Percentiles rank a stretch among this genome's conserved stretches.
These are phyloP conservation scores for Mastacembelus armatus DNA, from an alignment of 2,797 vertebrate species.

Conservation along the genomic window DNA sequence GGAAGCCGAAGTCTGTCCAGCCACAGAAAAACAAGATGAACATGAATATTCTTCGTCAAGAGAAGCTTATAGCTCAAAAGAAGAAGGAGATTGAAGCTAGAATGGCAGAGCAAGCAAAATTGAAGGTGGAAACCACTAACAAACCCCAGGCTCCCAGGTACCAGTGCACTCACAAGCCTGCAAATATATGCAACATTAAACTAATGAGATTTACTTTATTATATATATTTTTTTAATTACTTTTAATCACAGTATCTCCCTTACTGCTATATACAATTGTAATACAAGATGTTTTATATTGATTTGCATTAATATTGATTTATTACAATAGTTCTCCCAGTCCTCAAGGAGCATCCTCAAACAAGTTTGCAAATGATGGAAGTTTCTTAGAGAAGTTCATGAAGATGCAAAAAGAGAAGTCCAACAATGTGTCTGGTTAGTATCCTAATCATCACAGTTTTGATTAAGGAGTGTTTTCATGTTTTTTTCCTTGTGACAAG, in stretches of 20 bases:
- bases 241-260: neutral
- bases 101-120: conserved; percentile 89
- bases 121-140: conserved; percentile 71
- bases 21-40: conserved; percentile 89
- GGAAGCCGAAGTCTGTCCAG: conserved; percentile 85
- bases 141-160: conserved; percentile 83
- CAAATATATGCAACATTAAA: neutral
- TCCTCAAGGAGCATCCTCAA: conserved; percentile 81
- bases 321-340: conserved; percentile 70
- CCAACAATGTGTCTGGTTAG: conserved; percentile 74
- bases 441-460: conserved; percentile 18
- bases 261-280: neutral
- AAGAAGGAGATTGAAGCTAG: conserved; percentile 95
- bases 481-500: neutral
- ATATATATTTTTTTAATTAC: too few species aligned
- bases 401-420: conserved; percentile 93
- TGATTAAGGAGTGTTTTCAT: neutral
- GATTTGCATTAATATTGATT: neutral
- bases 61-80: conserved; percentile 96
- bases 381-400: conserved; percentile 99
- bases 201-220: neutral
- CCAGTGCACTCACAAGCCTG: neutral
- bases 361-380: conserved; percentile 97
- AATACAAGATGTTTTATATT: neutral
- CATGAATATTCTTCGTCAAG: conserved; percentile 93